phyloP scores from a whole-genome alignment of 2,797 vertebrate species.

The Gymnopithys bicolor region DNA sequence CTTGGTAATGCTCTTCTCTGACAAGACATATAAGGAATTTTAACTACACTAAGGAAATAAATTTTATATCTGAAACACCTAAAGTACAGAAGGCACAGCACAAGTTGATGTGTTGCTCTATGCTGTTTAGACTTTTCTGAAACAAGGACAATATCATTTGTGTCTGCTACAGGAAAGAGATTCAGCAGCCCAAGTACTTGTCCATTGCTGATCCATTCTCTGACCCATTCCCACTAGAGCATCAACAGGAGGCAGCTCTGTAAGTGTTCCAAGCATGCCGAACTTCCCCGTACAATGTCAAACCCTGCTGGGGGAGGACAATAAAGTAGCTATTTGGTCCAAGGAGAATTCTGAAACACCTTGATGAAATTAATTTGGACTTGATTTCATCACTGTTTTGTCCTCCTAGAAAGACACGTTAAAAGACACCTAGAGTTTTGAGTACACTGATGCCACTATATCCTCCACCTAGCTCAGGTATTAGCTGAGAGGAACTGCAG shows the following conservation, averaged over 20 bases:
- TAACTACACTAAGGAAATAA: not conserved
- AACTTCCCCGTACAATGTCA: not conserved
- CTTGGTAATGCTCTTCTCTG: not conserved
- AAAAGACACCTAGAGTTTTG: not conserved
- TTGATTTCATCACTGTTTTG: not conserved
- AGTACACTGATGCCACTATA: not conserved
- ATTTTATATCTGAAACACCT: not conserved
- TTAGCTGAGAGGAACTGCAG: not conserved
- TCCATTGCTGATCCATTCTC: not conserved
- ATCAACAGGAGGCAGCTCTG: not conserved
- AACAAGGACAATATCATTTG: not conserved
- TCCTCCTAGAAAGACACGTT: not conserved
- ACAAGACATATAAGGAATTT: not conserved
- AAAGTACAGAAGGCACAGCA: not conserved
- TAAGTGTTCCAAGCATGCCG: not conserved
- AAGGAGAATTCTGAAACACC: not conserved
- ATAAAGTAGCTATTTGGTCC: not conserved
- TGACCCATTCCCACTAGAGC: not conserved
- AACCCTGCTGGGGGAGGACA: not conserved
- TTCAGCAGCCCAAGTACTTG: not conserved
- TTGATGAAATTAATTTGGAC: not conserved
- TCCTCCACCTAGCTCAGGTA: not conserved
- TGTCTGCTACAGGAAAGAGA: not conserved
- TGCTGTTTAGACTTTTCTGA: not conserved
- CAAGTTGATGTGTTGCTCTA: not conserved